Percentiles rank a stretch among this genome's conserved stretches.
Evolutionary conservation across 2,888 invertebrate species (phyloP).

Genomic region (Drosophila atroscutellata): DNA sequence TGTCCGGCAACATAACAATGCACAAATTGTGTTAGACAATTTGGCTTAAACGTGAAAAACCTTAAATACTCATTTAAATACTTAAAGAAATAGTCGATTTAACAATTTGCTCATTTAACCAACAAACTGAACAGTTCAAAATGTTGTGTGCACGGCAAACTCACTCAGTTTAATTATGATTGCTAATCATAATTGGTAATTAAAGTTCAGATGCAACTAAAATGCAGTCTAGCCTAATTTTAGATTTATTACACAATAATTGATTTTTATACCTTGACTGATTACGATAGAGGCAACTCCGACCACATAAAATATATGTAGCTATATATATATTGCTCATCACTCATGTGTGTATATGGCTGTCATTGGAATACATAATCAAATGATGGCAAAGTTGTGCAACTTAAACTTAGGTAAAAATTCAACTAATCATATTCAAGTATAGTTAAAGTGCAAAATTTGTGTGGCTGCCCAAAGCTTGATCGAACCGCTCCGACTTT

Average conservation of each 20-base stretch:
- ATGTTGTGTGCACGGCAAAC: background rate
- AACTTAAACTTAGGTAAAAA: too few species aligned
- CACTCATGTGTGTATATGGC: too few species aligned
- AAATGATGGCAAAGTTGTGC: background rate
- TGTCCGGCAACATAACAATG: background rate
- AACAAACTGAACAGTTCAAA: constrained; percentile 3
- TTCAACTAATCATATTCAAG: background rate
- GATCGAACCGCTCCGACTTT: constrained; percentile 13
- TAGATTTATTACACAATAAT: background rate
- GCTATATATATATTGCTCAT: background rate
- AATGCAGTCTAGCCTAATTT: constrained; percentile 7
- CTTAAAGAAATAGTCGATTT: background rate
- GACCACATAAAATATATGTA: background rate
- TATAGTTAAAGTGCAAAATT: constrained; percentile 3
- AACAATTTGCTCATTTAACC: background rate
- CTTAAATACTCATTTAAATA: background rate
- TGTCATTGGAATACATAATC: background rate
- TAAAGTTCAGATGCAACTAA: constrained; percentile 4
- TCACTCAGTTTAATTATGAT: constrained; percentile 1
- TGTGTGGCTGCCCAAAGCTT: background rate
- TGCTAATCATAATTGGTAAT: constrained; percentile 6
- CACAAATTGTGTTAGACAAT: background rate
- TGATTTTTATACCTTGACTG: background rate
- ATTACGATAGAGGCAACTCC: background rate
- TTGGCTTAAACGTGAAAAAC: background rate